Base-by-base conservation (phyloP, 2,888 invertebrate species). In the Arctia plantaginis region DNA sequence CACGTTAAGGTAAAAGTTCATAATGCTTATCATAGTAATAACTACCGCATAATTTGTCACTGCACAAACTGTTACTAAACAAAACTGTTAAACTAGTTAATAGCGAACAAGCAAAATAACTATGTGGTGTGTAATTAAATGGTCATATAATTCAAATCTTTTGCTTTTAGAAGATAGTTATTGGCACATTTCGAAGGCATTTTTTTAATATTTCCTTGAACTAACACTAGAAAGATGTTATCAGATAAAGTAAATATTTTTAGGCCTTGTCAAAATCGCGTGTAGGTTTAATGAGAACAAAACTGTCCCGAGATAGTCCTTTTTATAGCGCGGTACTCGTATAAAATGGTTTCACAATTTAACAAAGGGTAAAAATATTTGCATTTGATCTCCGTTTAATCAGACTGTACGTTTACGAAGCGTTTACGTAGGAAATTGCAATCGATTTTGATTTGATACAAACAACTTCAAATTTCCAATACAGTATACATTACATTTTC, bases 221-320 rank as follows among this genome's bases (percentile, higher is more conserved):
- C 77, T 69, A 81, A 76, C 66, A 55, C 66, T 51, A 68, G 30
- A 73, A 76, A 71, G 68, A 83, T 74, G 72, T 68, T 73, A 78
- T 83, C 78, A 67, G 41, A 69, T 80, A 73, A 77, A 76, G 65
- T 81, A 72, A 81, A 80, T 78, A 74, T 77, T 81, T 77, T 81
- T 62, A 69, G 75, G 75, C 65, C 64, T 71, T 55, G 35, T n/a
- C 18, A 66, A 65, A 74, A 69, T 75, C 73, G 59, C 39, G 67
- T 73, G 64, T 71, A 47, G 41, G 44, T 68, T 35, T 30, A 44
- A 68, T 77, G 69, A 27, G 65, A 69, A 72, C 33, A 70, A 59
- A 75, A 73, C 47, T 69, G 8, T 66, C 35, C 30, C 39, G 27
- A 71, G 59, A 62, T 18, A 44, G 35, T 41, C 67, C 72, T 77